phyloP scores from a whole-genome alignment of 2,888 invertebrate species.

The Pomacea canaliculata region DNA sequence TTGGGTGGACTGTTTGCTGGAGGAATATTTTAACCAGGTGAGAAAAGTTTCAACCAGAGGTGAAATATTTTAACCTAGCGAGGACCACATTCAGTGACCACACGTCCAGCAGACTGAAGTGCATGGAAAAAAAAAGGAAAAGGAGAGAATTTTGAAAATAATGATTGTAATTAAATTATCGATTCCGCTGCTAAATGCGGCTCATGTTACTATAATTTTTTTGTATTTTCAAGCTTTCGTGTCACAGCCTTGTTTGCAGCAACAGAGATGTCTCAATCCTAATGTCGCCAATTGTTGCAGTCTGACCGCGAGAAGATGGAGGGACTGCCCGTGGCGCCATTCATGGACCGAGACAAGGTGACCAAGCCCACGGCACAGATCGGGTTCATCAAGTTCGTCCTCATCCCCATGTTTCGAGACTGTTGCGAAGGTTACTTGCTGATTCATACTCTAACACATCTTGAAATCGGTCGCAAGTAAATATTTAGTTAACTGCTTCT shows the following conservation, averaged over 20 bases:
- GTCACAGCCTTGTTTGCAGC: too few relatives aligned
- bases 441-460: not conserved
- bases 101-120: not conserved
- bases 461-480: too few relatives aligned
- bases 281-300: conserved; percentile 40
- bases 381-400: conserved; percentile 70
- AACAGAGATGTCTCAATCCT: too few relatives aligned
- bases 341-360: conserved; percentile 71
- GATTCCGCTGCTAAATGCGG: too few relatives aligned
- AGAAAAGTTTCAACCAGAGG: not conserved
- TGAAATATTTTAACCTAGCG: not conserved
- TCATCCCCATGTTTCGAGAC: conserved; percentile 71
- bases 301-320: conserved; percentile 70
- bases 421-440: conserved; percentile 56
- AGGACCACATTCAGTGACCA: not conserved
- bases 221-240: too few relatives aligned
- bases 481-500: too few relatives aligned
- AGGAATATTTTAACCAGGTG: conserved; percentile 71
- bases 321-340: conserved; percentile 70
- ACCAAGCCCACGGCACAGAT: conserved; percentile 70
- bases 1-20: conserved; percentile 70
- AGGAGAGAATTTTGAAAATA: not conserved
- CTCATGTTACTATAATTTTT: too few relatives aligned
- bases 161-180: too few relatives aligned
- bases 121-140: not conserved